A percentile compares a stretch with the other conserved stretches of the same genome.
Conservation (phyloP, 2,113 vertebrate species). For the Syngnathoides biaculeatus region DNA sequence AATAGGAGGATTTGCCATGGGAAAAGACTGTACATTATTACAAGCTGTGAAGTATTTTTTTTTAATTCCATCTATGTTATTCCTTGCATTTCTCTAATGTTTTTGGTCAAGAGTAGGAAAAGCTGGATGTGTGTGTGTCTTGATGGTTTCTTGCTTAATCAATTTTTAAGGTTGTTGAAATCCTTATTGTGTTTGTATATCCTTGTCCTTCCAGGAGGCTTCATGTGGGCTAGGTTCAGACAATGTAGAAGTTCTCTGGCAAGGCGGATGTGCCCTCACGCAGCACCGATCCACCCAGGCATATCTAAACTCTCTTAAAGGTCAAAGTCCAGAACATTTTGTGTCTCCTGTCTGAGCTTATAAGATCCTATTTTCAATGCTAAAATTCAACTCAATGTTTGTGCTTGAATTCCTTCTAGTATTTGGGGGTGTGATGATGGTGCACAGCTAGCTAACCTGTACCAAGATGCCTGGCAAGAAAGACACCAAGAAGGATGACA, state of each 20-base stretch:
- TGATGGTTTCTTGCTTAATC: neutral
- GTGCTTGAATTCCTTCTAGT: constrained; percentile 59
- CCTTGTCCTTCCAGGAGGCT: constrained; percentile 56
- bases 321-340: constrained; percentile 33
- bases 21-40: neutral
- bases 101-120: neutral
- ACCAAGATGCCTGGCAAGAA: constrained; percentile 80
- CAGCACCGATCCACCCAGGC: constrained; percentile 25
- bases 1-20: neutral
- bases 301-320: constrained; percentile 45
- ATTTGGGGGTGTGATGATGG: constrained; percentile 51
- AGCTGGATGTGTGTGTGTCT: neutral
- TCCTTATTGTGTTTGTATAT: constrained; percentile 36
- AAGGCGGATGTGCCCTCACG: constrained; percentile 47
- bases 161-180: neutral
- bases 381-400: constrained; percentile 26
- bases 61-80: neutral
- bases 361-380: constrained; percentile 1
- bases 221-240: constrained; percentile 55
- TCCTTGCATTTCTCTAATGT: neutral
- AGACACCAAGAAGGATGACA: constrained; percentile 67
- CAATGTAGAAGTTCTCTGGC: constrained; percentile 41
- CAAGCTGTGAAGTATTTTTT: neutral
- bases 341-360: neutral
- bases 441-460: constrained; percentile 45